Base-by-base conservation (phyloP, 64 coral and sea anemone species). In the Cladopsammia gracilis region DNA sequence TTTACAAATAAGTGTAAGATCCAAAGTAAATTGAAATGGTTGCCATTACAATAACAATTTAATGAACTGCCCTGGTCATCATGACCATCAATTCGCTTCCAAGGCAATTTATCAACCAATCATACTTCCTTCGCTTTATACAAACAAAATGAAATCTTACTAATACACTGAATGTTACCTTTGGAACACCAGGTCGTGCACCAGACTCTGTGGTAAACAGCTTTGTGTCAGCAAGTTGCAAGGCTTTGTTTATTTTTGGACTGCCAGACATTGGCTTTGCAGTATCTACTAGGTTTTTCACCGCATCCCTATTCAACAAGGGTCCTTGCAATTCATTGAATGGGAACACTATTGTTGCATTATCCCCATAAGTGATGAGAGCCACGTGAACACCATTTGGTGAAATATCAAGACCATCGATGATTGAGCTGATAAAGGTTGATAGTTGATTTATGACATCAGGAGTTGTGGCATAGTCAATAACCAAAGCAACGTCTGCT, bases 161-260 rank as follows among this genome's bases (percentile, higher is more conserved):
- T 34, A 34, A 34, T 34, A 34, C 25, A 15, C 14, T 43, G 15
- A 73, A 6, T 6, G 15, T 25, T 78, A 93, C 91, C 73, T 77
- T 93, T 20, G 82, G 82, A 68, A 84, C 82, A 34, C 91, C 91
- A 24, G 59, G 83, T 23, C 91, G 75, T 10, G 91, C 71, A 7
- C 91, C 91, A 68, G 48, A 71, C 24, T 77, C 75, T 52, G 45
- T 25, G 46, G 82, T 69, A 25, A 93, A 93, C 25, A 93, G 43
- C 34, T 78, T 51, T 19, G 76, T 52, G 11, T 93, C 62, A 9
- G 91, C 91, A 19, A 86, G 57, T 77, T 93, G 46, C 25, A 86
- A 54, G 23, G 91, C 91, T 69, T 52, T 83, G 48, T 93, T 82
- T 54, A 87, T 85, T 43, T 71, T 46, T 10, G 91, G 72, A 19